Conservation (phyloP, 2,113 vertebrate genomes). For the Sitta europaea region DNA sequence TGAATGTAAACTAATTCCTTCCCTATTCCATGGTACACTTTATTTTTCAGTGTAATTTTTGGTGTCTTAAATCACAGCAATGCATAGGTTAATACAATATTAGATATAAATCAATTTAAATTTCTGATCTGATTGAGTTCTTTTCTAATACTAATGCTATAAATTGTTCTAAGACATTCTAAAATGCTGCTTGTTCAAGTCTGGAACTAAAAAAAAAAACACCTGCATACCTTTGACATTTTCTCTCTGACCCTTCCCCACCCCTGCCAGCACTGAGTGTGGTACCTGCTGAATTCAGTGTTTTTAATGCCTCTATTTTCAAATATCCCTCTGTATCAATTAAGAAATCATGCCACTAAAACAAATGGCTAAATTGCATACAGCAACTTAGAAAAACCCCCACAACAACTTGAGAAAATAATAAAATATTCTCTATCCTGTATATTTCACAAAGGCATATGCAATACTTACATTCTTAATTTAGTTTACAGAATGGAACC, state of each 20-base stretch:
- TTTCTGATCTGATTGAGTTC: constrained; percentile 34
- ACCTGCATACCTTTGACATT: background rate
- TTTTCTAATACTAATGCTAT: constrained; percentile 59
- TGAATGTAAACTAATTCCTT: constrained; percentile 89
- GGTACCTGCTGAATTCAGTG: constrained; percentile 74
- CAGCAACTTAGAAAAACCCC: constrained; percentile 67
- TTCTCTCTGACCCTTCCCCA: constrained; percentile 62
- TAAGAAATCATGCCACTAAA: constrained; percentile 71
- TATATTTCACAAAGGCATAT: constrained; percentile 93
- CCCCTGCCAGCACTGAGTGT: constrained; percentile 69
- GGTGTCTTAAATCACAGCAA: constrained; percentile 35
- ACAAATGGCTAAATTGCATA: constrained; percentile 74
- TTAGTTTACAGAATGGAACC: constrained; percentile 98
- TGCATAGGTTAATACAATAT: background rate
- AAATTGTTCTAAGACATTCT: constrained; percentile 24
- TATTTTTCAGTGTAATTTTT: constrained; percentile 60
- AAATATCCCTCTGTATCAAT: constrained; percentile 60
- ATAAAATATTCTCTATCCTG: constrained; percentile 79
- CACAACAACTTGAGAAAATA: constrained; percentile 56
- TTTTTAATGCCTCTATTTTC: constrained; percentile 59
- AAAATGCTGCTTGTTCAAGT: constrained; percentile 34
- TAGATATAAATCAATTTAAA: constrained; percentile 65
- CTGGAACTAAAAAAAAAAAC: background rate
- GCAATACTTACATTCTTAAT: constrained; percentile 95
- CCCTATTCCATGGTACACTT: constrained; percentile 19